Evolutionary conservation across 2,797 vertebrate species (phyloP), one percentile per base, ranked within the genome.

Genomic region (Rousettus madagascariensis): DNA sequence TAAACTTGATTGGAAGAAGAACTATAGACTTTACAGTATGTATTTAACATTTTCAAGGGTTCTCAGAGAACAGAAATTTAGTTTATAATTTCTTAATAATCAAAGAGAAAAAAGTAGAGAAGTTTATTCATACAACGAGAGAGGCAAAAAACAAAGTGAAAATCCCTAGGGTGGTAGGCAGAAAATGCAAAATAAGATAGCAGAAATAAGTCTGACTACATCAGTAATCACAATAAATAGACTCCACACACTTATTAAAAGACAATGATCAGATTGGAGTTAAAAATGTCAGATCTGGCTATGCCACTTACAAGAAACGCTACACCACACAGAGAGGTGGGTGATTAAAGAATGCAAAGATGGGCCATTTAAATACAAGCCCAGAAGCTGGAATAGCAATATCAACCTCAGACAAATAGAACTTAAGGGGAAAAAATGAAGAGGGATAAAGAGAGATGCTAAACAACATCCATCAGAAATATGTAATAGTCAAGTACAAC

Each of bases 11-110:
- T 33, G 68, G 61, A 26, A 66, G n/a, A 43, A 78, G 59, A 36
- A 5, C n/a, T 43, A 16, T 41, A 33, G 28, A 30, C 51, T 49
- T 51, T 69, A 41, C 7, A 49, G 61, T 28, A 12, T 22, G 19
- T 55, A 36, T n/a, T 30, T 43, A 36, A 66, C 57, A 2, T 4
- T 20, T 24, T 57, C 83, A 43, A 93, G 41, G 15, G 30, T 17
- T 17, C 41, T 68, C 66, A 68, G 68, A 41, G 36, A 94, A 65
- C 55, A 61, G 36, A 84, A 59, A 80, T 53, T 38, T 57, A 78
- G 65, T 38, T 77, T 43, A 59, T 68, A 53, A 71, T 79, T 51
- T 90, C 55, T 38, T 78, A 69, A 87, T 26, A n/a, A 69, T 28
- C 51, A 5, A 80, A 41, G 30, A 79, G 41, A n/a, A 53, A 41